Conservation (phyloP, 2,113 vertebrate genomes). For the Oncorhynchus tshawytscha region DNA sequence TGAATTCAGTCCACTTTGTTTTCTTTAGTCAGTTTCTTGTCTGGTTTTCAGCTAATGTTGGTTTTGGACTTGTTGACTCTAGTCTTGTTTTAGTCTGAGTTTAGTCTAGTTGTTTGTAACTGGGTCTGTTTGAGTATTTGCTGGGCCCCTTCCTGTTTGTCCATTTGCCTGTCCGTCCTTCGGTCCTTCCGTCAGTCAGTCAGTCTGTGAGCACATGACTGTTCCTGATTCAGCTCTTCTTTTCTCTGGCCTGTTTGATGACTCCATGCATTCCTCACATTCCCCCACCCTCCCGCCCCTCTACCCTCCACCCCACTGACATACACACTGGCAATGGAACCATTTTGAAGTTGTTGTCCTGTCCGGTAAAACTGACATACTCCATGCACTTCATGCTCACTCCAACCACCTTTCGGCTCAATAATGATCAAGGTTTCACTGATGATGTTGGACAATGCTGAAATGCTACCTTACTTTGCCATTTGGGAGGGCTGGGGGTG, state of each 20-base stretch:
- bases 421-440: conserved; percentile 23
- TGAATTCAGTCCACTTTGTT: no score
- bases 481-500: background rate
- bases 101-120: no score
- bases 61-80: no score
- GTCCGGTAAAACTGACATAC: conserved; percentile 1
- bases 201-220: conserved; percentile 62
- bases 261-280: conserved; percentile 67
- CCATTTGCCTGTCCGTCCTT: conserved; percentile 20
- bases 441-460: conserved; percentile 45
- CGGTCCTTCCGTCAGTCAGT: conserved; percentile 36
- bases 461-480: background rate
- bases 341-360: background rate
- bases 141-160: background rate
- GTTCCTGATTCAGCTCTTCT: conserved; percentile 72
- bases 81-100: no score
- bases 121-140: no score
- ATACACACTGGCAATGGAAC: background rate
- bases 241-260: conserved; percentile 70
- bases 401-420: no score
- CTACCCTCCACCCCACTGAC: conserved; percentile 31
- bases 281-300: background rate
- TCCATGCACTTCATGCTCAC: background rate
- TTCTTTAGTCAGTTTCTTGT: no score
- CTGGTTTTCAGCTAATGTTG: no score